A percentile compares a stretch with the other conserved stretches of the same genome.
Conservation (phyloP, 2,888 invertebrate genomes). For the Macaria liturata region DNA sequence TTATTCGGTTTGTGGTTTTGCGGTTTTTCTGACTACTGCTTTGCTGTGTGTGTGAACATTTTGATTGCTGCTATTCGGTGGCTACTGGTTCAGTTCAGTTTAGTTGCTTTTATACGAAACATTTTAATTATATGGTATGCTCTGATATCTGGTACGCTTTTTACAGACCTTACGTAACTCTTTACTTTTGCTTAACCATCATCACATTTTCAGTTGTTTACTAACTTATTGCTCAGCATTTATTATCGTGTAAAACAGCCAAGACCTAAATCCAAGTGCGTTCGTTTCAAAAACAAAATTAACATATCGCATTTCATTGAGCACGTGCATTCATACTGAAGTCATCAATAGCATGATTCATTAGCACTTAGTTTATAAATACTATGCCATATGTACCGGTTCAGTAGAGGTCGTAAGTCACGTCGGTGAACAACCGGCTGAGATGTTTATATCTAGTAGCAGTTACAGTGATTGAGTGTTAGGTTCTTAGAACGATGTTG, state of each 20-base stretch:
- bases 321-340: slow-evolving; percentile 14
- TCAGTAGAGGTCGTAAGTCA: slow-evolving; percentile 11
- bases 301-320: slow-evolving; percentile 4
- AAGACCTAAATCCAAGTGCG: too few relatives aligned
- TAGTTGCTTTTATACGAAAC: too few relatives aligned
- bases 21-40: slow-evolving; percentile 13
- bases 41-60: neutral
- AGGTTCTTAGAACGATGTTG: neutral
- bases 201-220: too few relatives aligned
- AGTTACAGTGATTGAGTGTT: neutral
- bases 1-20: slow-evolving; percentile 2
- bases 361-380: slow-evolving; percentile 42
- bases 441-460: slow-evolving; percentile 3
- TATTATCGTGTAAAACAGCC: too few relatives aligned
- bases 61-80: slow-evolving; percentile 5
- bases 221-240: too few relatives aligned
- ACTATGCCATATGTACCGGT: slow-evolving; percentile 28
- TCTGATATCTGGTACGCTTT: too few relatives aligned
- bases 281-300: neutral
- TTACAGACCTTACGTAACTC: too few relatives aligned
- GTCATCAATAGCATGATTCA: slow-evolving; percentile 42
- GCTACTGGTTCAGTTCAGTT: slow-evolving; percentile 1
- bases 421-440: slow-evolving; percentile 10
- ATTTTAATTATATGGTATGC: too few relatives aligned
- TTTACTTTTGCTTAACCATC: too few relatives aligned